Conservation (phyloP, 1,140 invertebrate genomes). For the Elysia chlorotica region DNA sequence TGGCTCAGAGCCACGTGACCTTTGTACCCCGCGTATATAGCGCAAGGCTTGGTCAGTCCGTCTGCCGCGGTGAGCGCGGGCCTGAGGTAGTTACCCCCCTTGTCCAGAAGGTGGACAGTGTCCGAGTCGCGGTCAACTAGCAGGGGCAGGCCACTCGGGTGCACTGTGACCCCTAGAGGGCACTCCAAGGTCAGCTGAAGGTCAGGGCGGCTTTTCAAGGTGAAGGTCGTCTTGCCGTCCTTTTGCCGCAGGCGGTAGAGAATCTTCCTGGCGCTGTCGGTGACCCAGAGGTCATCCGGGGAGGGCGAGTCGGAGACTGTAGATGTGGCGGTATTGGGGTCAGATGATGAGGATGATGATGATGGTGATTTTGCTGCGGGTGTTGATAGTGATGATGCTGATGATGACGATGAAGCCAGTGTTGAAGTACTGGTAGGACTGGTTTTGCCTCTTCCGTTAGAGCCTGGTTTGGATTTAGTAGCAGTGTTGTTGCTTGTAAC, state of each 20-base stretch:
- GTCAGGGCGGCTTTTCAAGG: constrained; percentile 19
- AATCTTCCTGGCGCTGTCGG: constrained; percentile 22
- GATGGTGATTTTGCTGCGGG: too few relatives aligned
- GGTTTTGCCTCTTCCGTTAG: too few relatives aligned
- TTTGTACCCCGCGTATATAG: not conserved
- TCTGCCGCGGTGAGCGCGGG: constrained; percentile 6
- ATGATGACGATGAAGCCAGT: too few relatives aligned
- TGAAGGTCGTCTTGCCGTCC: constrained; percentile 19
- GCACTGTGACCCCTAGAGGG: constrained; percentile 24
- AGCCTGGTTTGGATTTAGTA: too few relatives aligned
- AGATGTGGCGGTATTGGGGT: not conserved
- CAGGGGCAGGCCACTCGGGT: constrained; percentile 4
- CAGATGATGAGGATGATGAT: not conserved
- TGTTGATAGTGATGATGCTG: too few relatives aligned
- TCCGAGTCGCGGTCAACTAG: constrained; percentile 26
- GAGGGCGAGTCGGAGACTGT: not conserved
- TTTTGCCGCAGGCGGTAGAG: constrained; percentile 13
- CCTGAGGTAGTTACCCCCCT: not conserved
- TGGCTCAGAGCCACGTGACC: constrained; percentile 19
- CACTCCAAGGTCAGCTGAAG: constrained; percentile 21
- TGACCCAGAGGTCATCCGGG: constrained; percentile 14
- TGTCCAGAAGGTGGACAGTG: constrained; percentile 8
- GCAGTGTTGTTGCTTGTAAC: not conserved
- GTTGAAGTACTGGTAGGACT: too few relatives aligned
- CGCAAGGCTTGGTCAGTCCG: constrained; percentile 25